Evolutionary conservation across 2,797 vertebrate species (phyloP), one percentile per base, ranked within the genome.

Genomic region (Coilia nasus): DNA sequence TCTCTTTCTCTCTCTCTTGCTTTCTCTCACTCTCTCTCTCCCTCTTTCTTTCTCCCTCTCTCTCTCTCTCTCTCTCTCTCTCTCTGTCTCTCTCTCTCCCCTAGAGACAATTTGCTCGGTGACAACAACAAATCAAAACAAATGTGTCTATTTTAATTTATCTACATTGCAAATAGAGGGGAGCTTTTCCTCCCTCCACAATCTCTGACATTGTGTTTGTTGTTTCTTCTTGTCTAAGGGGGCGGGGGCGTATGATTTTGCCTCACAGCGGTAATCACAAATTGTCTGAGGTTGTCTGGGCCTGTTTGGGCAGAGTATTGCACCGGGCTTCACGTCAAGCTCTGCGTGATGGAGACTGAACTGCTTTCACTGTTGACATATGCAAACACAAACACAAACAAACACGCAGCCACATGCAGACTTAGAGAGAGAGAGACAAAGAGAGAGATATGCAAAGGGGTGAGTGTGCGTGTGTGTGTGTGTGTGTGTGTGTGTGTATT

Each of bases 371-470:
- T 75, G 67, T 75, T 35, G 67, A 35, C 28, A 35, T 15, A 7
- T 12, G 15, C n/a, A 71, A 28, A 6, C 10, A 12, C 23, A 28
- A n/a, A 64, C 23, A 64, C 10, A 25, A n/a, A 25, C 25, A 75
- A 28, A 75, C 28, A 75, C 28, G 7, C 9, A 54, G 50, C 35
- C 25, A 67, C 10, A 31, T 10, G 17, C 11, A 71, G 25, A 28
- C 3, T 54, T 54, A 54, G 46, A 86, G 64, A 50, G 50, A 81
- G 9, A 84, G 44, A 60, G n/a, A 83, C 10, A 35, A 50, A 47
- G 56, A 64, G 35, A 47, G 82, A 23, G 35, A 41, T 41, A 41
- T 41, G 5, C 5, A 41, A 5, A 41, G 5, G 5, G 35, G 35
- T 41, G 50, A 3, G 50, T 54, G 50, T 54, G 50, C 7, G 9